Evolutionary conservation across 2,888 invertebrate species (phyloP), one percentile per base, ranked within the genome.

Genomic region (Drosophila koepferae): DNA sequence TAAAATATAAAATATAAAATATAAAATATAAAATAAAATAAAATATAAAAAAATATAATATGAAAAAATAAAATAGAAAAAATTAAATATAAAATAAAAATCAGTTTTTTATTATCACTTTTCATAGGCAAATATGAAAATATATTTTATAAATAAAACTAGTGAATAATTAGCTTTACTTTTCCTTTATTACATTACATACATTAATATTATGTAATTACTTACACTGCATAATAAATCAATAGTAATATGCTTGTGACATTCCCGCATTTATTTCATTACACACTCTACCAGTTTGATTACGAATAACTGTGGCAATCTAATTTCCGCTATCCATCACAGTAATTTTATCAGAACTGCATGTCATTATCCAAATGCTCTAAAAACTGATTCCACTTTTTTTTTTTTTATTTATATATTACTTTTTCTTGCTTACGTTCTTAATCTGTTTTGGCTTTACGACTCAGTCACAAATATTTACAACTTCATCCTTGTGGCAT

Each of bases 401-500:
- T 9, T 20, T 43, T 18, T 14, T 16, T 43, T 28, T 28, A 46
- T 28, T 12, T 20, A n/a, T 18, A 60, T n/a, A n/a, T n/a, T n/a
- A n/a, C 44, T 60, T 58, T 40, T 48, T 44, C 14, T 51, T 36
- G 38, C 10, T 12, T 31, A 59, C 48, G 23, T 3, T 43, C 53
- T 49, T 38, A 18, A 40, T 59, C 20, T 71, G 48, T 72, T 62
- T 69, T 41, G 34, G 28, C 34, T 62, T 76, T 59, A 64, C 41
- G 77, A 61, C 44, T 58, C 51, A 59, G 55, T 68, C 43, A 34
- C 60, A 64, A 72, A 77, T 77, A 56, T 84, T 82, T 75, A 82
- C 78, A 82, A 72, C 82, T 82, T 82, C 53, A 80, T 85, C 70
- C 53, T 65, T 46, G 55, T 43, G 59, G 55, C 56, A 72, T 51